Base-by-base conservation (phyloP, 2,113 vertebrate species). In the Alethe castanea region DNA sequence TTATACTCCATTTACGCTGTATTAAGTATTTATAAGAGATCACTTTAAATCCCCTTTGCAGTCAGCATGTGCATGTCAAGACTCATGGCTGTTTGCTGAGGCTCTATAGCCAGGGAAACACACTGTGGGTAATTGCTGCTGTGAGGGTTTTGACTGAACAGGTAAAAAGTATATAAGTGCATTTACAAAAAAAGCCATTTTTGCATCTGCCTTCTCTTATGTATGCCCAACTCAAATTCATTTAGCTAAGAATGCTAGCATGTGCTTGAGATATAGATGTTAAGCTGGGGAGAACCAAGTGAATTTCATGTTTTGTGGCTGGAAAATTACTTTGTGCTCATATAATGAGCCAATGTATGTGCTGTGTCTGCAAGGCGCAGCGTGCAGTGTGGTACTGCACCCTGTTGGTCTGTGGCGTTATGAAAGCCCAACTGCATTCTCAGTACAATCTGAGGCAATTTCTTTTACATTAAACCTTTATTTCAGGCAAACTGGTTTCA, bases 351-450 rank as follows among this genome's bases (percentile, higher is more conserved):
- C 10, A 8, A 19, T 1, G 65, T 6, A 23, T 11, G 26, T 17
- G 42, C 53, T 4, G 40, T 11, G 71, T 20, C 36, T 44, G 35
- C 0, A 8, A 92, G 69, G 66, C 28, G 16, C 69, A 33, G 83
- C 24, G 1, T 54, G 86, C 90, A 76, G 97, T 81, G 76, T 72
- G 74, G 96, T 96, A 96, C 96, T 98, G 97, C 97, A 81, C 98
- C 93, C 98, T 98, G 81, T 96, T 87, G 96, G 97, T 92, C 59
- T 54, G 44, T 19, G 28, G 45, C 0, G 1, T 91, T 91, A 95
- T 56, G 11, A 35, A 92, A 90, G 45, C 59, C 86, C 67, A 54
- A 22, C 4, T 59, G 23, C 53, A 14, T 50, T 69, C 47, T 42
- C 48, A 45, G 52, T 13, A 60, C 31, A 64, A n/a, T 3, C 14